Percentiles rank a stretch among this genome's conserved stretches.
Evolutionary conservation across 2,113 vertebrate species (phyloP).

Genomic region (Xenopus tropicalis): UCB_Xtro_10.0 CM004446.2:50593501-50594000

Average conservation of each 20-base stretch:
- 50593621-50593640: conserved; percentile 65
- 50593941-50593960: no score
- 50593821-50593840: conserved; percentile 5
- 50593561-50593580: conserved; percentile 40
- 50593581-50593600: conserved; percentile 41
- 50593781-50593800: conserved; percentile 52
- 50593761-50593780: conserved; percentile 60
- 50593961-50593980: no score
- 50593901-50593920: not conserved
- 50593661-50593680: conserved; percentile 68
- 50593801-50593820: conserved; percentile 14
- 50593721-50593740: conserved; percentile 64
- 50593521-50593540: conserved; percentile 38
- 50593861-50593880: not conserved
- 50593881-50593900: not conserved
- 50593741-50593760: conserved; percentile 62
- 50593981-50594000: no score
- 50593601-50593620: conserved; percentile 47
- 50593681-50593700: conserved; percentile 74
- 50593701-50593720: conserved; percentile 78
- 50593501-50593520: conserved; percentile 26
- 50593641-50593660: conserved; percentile 60
- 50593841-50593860: conserved; percentile 2
- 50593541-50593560: conserved; percentile 38
- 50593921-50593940: not conserved